Conservation (phyloP, 1,140 invertebrate species). For the Leptopilina boulardi region DNA sequence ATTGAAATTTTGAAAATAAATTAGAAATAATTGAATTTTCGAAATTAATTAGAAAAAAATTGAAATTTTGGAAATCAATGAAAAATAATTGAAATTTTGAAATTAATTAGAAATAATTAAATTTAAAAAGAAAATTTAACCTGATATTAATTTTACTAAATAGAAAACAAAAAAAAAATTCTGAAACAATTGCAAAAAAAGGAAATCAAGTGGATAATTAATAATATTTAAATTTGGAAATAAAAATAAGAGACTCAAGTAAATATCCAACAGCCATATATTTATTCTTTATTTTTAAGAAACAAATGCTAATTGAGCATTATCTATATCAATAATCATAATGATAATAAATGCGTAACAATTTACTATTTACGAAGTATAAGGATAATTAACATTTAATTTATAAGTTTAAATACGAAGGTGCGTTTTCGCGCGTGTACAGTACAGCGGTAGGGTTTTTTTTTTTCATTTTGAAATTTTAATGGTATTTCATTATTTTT, state of each 20-base stretch:
- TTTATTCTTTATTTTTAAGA: conserved; percentile 77
- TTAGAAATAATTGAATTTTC: too few species aligned
- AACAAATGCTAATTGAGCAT: conserved; percentile 78
- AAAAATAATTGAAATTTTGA: too few species aligned
- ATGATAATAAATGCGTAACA: conserved; percentile 77
- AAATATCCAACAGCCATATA: conserved; percentile 78
- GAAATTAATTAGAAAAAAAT: too few species aligned
- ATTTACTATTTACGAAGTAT: conserved; percentile 75
- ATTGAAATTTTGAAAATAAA: too few species aligned
- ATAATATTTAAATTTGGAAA: neutral
- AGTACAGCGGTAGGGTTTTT: conserved; percentile 71
- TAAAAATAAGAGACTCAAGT: conserved; percentile 49
- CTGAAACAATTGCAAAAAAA: too few species aligned
- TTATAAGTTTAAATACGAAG: conserved; percentile 75
- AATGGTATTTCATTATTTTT: too few species aligned
- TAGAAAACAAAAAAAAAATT: too few species aligned
- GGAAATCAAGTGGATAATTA: neutral
- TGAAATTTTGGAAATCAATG: too few species aligned
- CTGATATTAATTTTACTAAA: too few species aligned
- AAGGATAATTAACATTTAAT: conserved; percentile 76
- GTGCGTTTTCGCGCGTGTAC: conserved; percentile 69
- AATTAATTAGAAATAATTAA: too few species aligned
- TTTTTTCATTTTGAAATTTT: conserved; percentile 47
- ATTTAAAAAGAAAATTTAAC: too few species aligned
- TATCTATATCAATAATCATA: conserved; percentile 76